Evolutionary conservation across 2,888 invertebrate genomes (phyloP).

Genomic region (Nymphalis c-album): DNA sequence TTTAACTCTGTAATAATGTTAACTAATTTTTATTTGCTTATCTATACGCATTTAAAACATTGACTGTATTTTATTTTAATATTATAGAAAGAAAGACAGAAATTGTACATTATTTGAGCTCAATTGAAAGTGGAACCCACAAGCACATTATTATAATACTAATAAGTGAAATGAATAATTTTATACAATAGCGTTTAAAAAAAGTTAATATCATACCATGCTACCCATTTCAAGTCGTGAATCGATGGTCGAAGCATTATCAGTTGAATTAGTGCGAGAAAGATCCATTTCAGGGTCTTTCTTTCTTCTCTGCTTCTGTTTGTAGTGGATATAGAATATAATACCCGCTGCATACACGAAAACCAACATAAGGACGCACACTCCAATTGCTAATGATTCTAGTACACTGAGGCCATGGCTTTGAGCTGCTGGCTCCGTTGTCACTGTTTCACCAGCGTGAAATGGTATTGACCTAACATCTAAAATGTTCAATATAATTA

Average conservation of each 20-base stretch:
- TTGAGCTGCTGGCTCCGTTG: slow-evolving; percentile 73
- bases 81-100: no score
- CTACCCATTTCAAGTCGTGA: slow-evolving; percentile 71
- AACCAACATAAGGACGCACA: slow-evolving; percentile 88
- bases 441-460: slow-evolving; percentile 82
- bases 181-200: background rate
- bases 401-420: slow-evolving; percentile 85
- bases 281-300: slow-evolving; percentile 69
- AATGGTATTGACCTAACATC: slow-evolving; percentile 91
- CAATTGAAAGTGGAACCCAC: no score
- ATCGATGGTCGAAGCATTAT: slow-evolving; percentile 64
- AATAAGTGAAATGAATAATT: background rate
- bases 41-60: no score
- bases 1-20: no score
- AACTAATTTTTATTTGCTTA: no score
- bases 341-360: slow-evolving; percentile 92
- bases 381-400: slow-evolving; percentile 90
- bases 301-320: slow-evolving; percentile 83
- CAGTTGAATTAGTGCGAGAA: slow-evolving; percentile 60
- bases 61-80: no score
- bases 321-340: slow-evolving; percentile 89
- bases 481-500: slow-evolving; percentile 49
- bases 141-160: no score
- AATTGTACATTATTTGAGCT: no score
- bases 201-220: slow-evolving; percentile 56